Percentiles rank a stretch among this genome's conserved stretches.
phyloP scores from a whole-genome alignment of 1,140 invertebrate species.

The Diachasmimorpha longicaudata region DNA sequence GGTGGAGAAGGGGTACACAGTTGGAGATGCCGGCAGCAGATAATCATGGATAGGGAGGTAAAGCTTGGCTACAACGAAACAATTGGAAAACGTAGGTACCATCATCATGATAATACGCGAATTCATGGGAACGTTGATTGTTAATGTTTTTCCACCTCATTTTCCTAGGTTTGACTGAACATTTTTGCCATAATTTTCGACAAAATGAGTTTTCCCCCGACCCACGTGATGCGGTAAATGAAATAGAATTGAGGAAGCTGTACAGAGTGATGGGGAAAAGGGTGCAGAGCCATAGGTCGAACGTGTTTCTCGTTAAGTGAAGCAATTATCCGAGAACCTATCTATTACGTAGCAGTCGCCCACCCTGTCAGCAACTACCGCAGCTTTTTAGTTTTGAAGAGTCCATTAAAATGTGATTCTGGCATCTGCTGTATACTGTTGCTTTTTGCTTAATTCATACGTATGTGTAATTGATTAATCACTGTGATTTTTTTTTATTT shows the following conservation, averaged over 20 bases:
- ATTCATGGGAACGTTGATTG: constrained; percentile 2
- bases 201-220: not conserved
- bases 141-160: not conserved
- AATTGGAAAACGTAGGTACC: not conserved
- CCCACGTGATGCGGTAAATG: not conserved
- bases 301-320: constrained; percentile 61
- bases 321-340: constrained; percentile 54
- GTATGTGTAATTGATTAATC: not conserved
- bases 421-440: constrained; percentile 32
- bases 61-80: not conserved
- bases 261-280: constrained; percentile 13
- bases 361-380: constrained; percentile 50
- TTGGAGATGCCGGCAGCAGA: not conserved
- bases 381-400: constrained; percentile 55
- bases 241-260: not conserved
- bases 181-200: not conserved
- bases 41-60: not conserved
- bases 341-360: constrained; percentile 49
- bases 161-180: not conserved
- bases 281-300: constrained; percentile 39
- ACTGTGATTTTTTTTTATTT: not conserved
- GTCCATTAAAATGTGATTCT: constrained; percentile 42
- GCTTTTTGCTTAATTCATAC: constrained; percentile 16
- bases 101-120: not conserved
- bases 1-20: not conserved